Conservation (phyloP, 2,888 invertebrate genomes). For the Siphlonurus alternatus region DNA sequence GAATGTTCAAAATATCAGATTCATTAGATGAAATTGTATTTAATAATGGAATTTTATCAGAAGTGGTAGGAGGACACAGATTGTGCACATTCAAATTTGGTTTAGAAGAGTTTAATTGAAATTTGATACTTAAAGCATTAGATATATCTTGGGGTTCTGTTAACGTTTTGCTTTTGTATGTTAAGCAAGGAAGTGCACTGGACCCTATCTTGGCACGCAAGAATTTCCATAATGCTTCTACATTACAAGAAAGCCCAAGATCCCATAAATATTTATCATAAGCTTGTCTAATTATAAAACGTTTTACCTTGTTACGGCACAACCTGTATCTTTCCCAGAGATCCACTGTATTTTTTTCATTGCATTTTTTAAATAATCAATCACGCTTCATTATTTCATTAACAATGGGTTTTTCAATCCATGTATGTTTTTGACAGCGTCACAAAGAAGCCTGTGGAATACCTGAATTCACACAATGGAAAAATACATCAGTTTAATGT, state of each 20-base stretch:
- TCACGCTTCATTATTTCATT: not conserved
- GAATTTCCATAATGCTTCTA: not conserved
- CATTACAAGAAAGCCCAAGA: not conserved
- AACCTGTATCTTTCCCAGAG: not conserved
- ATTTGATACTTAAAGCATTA: too few relatives aligned
- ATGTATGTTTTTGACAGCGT: not conserved
- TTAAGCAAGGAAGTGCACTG: not conserved
- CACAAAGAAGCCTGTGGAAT: not conserved
- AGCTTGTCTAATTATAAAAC: not conserved
- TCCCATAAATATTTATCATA: not conserved
- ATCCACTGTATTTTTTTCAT: not conserved
- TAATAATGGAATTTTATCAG: too few relatives aligned
- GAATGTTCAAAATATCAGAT: too few relatives aligned
- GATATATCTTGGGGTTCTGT: too few relatives aligned
- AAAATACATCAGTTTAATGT: not conserved
- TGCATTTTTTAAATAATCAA: not conserved
- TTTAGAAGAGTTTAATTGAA: too few relatives aligned
- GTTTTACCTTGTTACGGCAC: not conserved
- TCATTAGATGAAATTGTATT: too few relatives aligned
- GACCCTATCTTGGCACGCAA: not conserved
- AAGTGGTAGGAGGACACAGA: too few relatives aligned
- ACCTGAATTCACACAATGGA: not conserved
- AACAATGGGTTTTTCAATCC: not conserved
- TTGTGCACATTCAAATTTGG: too few relatives aligned
- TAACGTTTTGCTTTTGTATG: too few relatives aligned